Evolutionary conservation across 2,797 vertebrate genomes (phyloP).

Genomic region (Crypturellus tataupa): DNA sequence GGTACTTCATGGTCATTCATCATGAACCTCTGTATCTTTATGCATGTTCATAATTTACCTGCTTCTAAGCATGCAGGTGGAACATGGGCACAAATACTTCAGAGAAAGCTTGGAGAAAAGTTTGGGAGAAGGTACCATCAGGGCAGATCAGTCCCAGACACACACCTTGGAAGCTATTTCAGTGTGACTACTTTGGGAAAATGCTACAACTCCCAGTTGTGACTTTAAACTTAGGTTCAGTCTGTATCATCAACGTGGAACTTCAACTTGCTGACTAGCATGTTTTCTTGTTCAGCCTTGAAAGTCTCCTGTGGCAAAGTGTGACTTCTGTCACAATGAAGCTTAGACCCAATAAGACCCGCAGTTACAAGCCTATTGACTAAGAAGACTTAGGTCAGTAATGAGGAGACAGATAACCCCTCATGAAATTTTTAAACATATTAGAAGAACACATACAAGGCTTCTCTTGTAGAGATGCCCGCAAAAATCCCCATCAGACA

Average conservation of each 20-base stretch:
- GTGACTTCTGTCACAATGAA: neutral
- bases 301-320: neutral
- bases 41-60: neutral
- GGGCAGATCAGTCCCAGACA: neutral
- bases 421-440: neutral
- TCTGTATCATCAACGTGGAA: neutral
- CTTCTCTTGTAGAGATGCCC: neutral
- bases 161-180: accelerated
- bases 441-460: neutral
- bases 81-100: neutral
- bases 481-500: neutral
- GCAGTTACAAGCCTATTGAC: neutral
- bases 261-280: neutral
- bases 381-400: neutral
- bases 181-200: neutral
- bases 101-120: neutral
- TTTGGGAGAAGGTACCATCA: neutral
- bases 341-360: neutral
- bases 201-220: neutral
- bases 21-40: constrained; percentile 10
- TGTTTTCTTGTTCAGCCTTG: neutral
- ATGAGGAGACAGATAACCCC: neutral
- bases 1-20: neutral
- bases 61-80: neutral
- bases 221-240: neutral